Conservation (phyloP, 1,140 invertebrate genomes). For the Eulimnadia texana region DNA sequence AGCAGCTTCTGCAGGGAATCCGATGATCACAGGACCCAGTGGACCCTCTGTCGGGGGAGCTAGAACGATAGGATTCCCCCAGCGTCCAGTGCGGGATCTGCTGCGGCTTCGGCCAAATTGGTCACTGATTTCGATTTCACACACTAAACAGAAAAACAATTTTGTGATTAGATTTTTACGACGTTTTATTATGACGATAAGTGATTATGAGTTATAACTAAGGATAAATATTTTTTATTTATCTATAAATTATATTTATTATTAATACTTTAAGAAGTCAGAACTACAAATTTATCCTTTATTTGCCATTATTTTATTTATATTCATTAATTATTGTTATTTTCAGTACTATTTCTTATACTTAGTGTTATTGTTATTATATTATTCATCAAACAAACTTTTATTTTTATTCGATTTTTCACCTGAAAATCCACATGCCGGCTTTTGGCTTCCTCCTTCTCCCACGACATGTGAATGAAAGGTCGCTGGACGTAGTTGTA, state of each 20-base stretch:
- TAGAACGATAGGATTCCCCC: conserved; percentile 17
- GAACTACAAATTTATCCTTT: too few relatives aligned
- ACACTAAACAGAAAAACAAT: conserved; percentile 45
- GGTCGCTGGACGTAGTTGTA: conserved; percentile 99
- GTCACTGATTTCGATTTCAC: conserved; percentile 90
- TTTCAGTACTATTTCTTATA: too few relatives aligned
- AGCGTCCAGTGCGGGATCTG: conserved; percentile 54
- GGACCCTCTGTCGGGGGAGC: background rate
- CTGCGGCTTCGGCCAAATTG: conserved; percentile 80
- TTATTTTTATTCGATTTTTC: background rate
- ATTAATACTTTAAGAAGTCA: too few relatives aligned
- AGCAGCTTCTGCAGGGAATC: background rate
- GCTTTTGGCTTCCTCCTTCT: conserved; percentile 97
- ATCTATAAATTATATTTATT: too few relatives aligned
- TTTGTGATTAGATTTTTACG: conserved; percentile 12
- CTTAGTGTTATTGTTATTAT: too few relatives aligned
- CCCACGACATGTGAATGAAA: conserved; percentile 99
- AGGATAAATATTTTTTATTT: too few relatives aligned
- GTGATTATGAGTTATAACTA: too few relatives aligned
- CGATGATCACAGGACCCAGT: conserved; percentile 6
- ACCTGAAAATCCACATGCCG: conserved; percentile 92
- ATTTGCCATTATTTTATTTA: too few relatives aligned
- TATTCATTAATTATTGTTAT: too few relatives aligned
- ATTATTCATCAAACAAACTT: too few relatives aligned
- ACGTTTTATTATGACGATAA: too few relatives aligned